A percentile compares a stretch with the other conserved stretches of the same genome.
phyloP scores from a whole-genome alignment of 2,797 vertebrate genomes.

The Propithecus perrieri region DNA sequence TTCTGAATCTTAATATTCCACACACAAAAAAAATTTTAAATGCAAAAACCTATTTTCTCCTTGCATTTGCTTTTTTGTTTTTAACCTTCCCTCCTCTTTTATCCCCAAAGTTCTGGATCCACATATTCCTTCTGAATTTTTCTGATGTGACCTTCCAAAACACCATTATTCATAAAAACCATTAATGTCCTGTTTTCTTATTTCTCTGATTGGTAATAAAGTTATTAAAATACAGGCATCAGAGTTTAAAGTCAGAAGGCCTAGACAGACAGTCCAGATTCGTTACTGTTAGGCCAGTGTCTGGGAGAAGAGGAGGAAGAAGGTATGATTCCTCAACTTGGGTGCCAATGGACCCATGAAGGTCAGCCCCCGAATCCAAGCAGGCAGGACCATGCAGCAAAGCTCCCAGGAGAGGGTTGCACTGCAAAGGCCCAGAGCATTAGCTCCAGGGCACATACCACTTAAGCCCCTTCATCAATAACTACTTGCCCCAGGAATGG shows the following conservation, averaged over 20 bases:
- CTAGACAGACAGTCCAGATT: neutral
- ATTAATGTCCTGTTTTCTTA: neutral
- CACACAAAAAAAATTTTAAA: neutral
- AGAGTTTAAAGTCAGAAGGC: neutral
- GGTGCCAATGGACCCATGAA: neutral
- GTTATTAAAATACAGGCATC: neutral
- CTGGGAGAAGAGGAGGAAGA: neutral
- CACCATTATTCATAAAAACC: constrained; percentile 15
- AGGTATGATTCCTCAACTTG: neutral
- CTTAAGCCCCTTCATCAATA: constrained; percentile 73
- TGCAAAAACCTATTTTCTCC: neutral
- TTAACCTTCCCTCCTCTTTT: neutral
- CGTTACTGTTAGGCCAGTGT: neutral
- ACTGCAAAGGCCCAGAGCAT: neutral
- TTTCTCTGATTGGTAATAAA: constrained; percentile 3
- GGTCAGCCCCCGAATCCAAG: neutral
- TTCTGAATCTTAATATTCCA: neutral
- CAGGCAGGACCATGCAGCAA: neutral
- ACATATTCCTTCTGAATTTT: constrained; percentile 11
- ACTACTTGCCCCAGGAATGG: constrained; percentile 66
- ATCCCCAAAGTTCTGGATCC: neutral
- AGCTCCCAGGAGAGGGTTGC: neutral
- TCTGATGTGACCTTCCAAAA: neutral
- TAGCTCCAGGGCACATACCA: constrained; percentile 31
- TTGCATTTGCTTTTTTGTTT: neutral